Evolutionary conservation across 2,113 vertebrate genomes (phyloP).

Genomic region (human): DNA sequence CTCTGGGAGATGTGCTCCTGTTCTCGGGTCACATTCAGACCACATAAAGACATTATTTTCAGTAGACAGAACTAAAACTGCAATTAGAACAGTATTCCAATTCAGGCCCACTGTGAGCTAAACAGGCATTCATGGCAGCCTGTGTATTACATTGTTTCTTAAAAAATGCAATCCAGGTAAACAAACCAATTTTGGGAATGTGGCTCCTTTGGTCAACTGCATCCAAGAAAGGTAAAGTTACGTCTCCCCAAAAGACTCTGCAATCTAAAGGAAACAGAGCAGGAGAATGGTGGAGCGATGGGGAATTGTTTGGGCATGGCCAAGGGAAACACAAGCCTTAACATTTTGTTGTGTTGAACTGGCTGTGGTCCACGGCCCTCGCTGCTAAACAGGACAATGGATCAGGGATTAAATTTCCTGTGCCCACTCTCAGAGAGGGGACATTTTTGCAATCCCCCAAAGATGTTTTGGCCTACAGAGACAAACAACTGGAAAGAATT

Average conservation of each 20-base stretch:
- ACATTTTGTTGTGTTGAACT: fast-evolving
- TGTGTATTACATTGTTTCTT: neutral
- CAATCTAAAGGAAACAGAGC: neutral
- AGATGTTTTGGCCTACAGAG: neutral
- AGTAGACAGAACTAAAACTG: neutral
- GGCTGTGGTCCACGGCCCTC: neutral
- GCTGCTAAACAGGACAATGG: neutral
- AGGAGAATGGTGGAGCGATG: too few relatives aligned
- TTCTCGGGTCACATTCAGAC: neutral
- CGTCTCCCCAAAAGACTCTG: neutral
- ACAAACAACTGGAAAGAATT: neutral
- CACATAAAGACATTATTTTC: neutral
- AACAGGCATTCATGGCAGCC: neutral
- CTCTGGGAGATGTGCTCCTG: neutral
- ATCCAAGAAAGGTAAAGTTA: neutral
- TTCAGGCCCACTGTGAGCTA: neutral
- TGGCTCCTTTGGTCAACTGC: neutral
- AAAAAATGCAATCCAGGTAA: neutral
- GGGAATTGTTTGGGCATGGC: neutral
- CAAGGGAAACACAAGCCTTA: neutral
- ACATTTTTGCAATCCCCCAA: neutral
- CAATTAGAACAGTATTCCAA: neutral
- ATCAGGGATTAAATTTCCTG: neutral
- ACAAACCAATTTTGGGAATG: neutral
- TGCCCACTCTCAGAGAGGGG: neutral